These are phyloP conservation scores for Aotus griseimembra DNA, from an alignment of 2,797 vertebrate genomes.

Conservation along the genomic window DNA sequence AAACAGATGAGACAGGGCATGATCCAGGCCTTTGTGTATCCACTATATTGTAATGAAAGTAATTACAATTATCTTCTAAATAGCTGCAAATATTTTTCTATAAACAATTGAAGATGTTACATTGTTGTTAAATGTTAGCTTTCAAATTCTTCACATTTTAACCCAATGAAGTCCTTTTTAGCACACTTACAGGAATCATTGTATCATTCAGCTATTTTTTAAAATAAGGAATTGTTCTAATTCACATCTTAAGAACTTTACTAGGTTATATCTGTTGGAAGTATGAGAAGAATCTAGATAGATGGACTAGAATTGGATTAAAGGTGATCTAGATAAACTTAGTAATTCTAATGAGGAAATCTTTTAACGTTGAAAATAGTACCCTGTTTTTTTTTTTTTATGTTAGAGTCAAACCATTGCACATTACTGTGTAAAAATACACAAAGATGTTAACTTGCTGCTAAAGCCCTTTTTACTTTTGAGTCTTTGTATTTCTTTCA, in stretches of 20 bases:
- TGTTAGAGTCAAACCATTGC: constrained; percentile 70
- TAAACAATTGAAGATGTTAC: background rate
- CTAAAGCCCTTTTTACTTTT: constrained; percentile 74
- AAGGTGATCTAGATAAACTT: background rate
- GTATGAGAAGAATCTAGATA: constrained; percentile 47
- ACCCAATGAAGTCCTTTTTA: background rate
- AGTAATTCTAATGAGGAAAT: background rate
- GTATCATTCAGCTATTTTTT: constrained; percentile 17
- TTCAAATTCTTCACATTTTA: constrained; percentile 17
- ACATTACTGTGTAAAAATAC: constrained; percentile 87
- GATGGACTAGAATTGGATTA: background rate
- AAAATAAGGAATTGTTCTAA: constrained; percentile 19
- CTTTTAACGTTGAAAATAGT: constrained; percentile 9
- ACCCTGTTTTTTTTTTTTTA: constrained; percentile 11
- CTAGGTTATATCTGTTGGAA: background rate
- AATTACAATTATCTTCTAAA: background rate
- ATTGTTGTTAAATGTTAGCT: constrained; percentile 13
- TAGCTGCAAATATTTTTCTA: background rate
- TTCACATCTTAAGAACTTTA: constrained; percentile 2
- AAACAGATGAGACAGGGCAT: background rate
- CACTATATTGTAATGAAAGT: background rate
- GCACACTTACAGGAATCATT: background rate
- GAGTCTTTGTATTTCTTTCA: constrained; percentile 60
- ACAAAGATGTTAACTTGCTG: constrained; percentile 80
- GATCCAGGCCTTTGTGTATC: background rate